phyloP scores from a whole-genome alignment of 2,888 invertebrate genomes.

The Busseola fusca region DNA sequence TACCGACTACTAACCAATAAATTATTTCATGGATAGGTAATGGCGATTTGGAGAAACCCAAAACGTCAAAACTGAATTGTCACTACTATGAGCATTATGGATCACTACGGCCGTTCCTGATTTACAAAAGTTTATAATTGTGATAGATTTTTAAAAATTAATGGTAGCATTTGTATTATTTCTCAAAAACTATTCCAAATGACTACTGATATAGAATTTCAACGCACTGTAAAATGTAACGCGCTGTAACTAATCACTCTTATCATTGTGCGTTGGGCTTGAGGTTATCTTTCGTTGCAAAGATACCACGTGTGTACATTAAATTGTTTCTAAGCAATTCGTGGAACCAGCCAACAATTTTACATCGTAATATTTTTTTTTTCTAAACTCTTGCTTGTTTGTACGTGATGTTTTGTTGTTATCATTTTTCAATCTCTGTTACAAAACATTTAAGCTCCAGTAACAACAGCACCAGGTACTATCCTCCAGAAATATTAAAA shows the following conservation, averaged over 20 bases:
- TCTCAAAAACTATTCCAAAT: background rate
- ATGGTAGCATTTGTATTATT: background rate
- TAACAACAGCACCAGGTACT: background rate
- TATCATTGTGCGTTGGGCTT: constrained; percentile 60
- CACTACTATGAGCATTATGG: background rate
- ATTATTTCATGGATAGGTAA: background rate
- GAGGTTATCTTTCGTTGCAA: constrained; percentile 66
- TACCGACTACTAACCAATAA: background rate
- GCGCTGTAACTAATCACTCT: constrained; percentile 58
- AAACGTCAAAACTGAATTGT: constrained; percentile 2
- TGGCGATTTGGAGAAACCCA: background rate
- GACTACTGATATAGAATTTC: constrained; percentile 39
- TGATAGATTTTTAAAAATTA: background rate
- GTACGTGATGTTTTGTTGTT: background rate
- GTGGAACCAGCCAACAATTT: constrained; percentile 26
- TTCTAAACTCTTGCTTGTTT: background rate
- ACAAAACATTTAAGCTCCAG: background rate
- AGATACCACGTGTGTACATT: constrained; percentile 62
- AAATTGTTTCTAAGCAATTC: constrained; percentile 56
- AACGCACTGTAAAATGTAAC: constrained; percentile 54
- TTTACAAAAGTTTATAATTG: background rate
- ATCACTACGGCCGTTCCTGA: background rate
- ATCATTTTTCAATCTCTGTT: background rate
- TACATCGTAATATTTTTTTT: constrained; percentile 3
- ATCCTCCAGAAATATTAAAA: background rate